A percentile compares a stretch with the other conserved stretches of the same genome.
These are phyloP conservation scores for Ryuthela nishihirai DNA, from an alignment of 2,888 invertebrate genomes.

Conservation along the genomic window DNA sequence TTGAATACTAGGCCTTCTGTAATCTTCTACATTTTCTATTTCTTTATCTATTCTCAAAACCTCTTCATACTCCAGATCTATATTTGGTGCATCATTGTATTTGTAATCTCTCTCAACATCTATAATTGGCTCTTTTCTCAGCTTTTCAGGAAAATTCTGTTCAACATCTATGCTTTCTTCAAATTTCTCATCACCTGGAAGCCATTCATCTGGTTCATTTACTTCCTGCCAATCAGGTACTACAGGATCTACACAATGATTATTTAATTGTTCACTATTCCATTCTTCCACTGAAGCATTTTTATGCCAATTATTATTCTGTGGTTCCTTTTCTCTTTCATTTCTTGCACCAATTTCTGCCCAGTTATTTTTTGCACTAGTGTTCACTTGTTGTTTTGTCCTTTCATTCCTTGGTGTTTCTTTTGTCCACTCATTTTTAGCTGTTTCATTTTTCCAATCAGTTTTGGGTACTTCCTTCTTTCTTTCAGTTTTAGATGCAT, in stretches of 20 bases:
- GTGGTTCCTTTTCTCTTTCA: too few species aligned
- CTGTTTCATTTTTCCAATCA: conserved; percentile 21
- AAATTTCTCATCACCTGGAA: conserved; percentile 9
- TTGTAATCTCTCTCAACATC: too few species aligned
- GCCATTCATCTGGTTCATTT: conserved; percentile 15
- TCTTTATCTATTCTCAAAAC: neutral
- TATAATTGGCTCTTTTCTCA: too few species aligned
- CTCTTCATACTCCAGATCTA: neutral
- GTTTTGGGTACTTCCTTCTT: neutral
- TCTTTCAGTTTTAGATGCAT: neutral
- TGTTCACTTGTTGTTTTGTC: too few species aligned
- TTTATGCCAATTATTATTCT: too few species aligned
- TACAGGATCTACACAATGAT: conserved; percentile 13
- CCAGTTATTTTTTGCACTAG: too few species aligned
- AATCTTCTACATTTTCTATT: neutral
- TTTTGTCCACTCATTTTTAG: conserved; percentile 4
- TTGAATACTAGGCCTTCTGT: conserved; percentile 21
- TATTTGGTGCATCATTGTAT: too few species aligned
- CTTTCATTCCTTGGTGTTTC: neutral
- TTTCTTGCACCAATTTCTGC: too few species aligned
- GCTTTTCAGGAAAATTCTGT: too few species aligned
- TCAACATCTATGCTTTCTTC: neutral
- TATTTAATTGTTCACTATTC: conserved; percentile 9
- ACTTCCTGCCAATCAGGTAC: conserved; percentile 29
- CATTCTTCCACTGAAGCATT: too few species aligned